These are phyloP conservation scores for Antechinus flavipes DNA, from an alignment of 2,113 vertebrate genomes.

Conservation along the genomic window DNA sequence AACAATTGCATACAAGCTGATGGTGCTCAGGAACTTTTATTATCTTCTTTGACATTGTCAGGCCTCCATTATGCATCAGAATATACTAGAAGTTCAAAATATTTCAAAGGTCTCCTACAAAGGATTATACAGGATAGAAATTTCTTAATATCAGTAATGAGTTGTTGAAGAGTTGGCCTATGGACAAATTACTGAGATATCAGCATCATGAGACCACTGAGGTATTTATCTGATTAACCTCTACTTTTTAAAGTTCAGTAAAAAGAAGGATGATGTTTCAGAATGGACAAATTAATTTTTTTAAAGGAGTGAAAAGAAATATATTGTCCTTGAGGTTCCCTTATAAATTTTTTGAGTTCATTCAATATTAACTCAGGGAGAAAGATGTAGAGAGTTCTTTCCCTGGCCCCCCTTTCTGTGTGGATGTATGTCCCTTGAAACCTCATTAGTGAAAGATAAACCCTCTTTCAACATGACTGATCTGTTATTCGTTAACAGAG, in stretches of 20 bases:
- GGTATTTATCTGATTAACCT: conserved; percentile 56
- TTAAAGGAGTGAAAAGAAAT: conserved; percentile 45
- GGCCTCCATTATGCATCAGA: conserved; percentile 63
- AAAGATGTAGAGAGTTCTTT: conserved; percentile 33
- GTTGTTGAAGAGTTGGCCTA: conserved; percentile 38
- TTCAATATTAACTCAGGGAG: conserved; percentile 48
- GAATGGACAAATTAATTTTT: conserved; percentile 52
- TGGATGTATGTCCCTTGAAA: conserved; percentile 57
- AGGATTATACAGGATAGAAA: conserved; percentile 46
- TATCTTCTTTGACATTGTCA: conserved; percentile 43
- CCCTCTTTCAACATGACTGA: conserved; percentile 39
- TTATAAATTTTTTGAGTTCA: conserved; percentile 50
- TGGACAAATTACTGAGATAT: conserved; percentile 44
- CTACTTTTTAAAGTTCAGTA: conserved; percentile 66
- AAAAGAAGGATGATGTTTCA: conserved; percentile 60
- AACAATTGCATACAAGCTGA: conserved; percentile 41
- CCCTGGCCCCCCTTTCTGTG: background rate
- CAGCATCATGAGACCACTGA: conserved; percentile 49
- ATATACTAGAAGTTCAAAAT: conserved; percentile 63
- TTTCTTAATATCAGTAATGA: conserved; percentile 54
- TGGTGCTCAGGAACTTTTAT: conserved; percentile 4
- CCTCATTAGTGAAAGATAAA: conserved; percentile 53
- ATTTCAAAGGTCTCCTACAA: conserved; percentile 44
- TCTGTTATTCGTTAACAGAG: conserved; percentile 57
- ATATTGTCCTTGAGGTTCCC: conserved; percentile 60